These are phyloP conservation scores for Mormyrus lacerda DNA, from an alignment of 2,113 vertebrate species.

Conservation along the genomic window DNA sequence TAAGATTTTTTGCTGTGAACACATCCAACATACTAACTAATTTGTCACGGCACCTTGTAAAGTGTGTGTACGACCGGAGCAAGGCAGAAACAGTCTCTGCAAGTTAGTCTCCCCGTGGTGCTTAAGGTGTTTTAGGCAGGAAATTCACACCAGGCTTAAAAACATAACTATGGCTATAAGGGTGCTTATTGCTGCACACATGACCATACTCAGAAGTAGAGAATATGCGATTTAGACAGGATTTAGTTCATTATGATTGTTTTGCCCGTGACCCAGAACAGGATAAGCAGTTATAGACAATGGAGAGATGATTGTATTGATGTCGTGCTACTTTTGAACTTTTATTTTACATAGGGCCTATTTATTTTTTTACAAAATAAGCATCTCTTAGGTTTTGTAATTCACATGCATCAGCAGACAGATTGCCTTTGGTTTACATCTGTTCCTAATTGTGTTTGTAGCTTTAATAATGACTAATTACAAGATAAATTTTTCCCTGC, in stretches of 20 bases:
- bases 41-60: neutral
- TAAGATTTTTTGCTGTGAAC: neutral
- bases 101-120: neutral
- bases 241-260: neutral
- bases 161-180: neutral
- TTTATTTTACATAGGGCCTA: neutral
- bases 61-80: neutral
- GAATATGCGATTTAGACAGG: neutral
- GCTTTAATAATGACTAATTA: neutral
- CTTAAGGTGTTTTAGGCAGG: neutral
- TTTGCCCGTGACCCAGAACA: neutral
- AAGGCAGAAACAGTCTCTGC: neutral
- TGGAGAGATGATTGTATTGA: neutral
- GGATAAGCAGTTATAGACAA: neutral
- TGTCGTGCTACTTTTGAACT: neutral
- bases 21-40: neutral
- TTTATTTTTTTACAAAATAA: neutral
- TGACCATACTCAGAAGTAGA: neutral
- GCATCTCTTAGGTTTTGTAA: neutral
- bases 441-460: neutral
- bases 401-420: neutral
- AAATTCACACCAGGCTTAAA: neutral
- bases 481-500: neutral
- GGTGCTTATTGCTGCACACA: neutral
- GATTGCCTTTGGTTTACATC: neutral